These are phyloP conservation scores for Drosophila austrosaltans DNA, from an alignment of 2,888 invertebrate genomes.

Conservation along the genomic window DNA sequence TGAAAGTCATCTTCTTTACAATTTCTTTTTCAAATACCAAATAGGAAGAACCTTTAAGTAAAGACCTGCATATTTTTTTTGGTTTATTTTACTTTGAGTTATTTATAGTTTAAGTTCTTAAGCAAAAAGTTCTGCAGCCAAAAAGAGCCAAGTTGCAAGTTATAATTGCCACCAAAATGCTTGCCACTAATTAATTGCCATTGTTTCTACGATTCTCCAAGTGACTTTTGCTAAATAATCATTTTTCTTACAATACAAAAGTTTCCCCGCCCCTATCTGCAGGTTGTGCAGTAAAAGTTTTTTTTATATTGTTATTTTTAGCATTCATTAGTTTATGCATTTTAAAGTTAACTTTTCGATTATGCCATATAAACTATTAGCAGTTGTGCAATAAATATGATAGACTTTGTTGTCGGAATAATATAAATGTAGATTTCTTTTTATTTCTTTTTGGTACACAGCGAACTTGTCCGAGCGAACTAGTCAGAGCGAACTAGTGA, in stretches of 20 bases:
- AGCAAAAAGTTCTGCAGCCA: constrained; percentile 27
- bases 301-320: neutral
- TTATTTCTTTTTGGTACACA: too few relatives aligned
- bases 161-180: constrained; percentile 28
- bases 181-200: constrained; percentile 45
- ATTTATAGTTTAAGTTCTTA: constrained; percentile 36
- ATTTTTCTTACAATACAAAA: neutral
- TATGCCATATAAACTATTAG: too few relatives aligned
- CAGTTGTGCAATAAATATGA: too few relatives aligned
- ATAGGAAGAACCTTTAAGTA: constrained; percentile 13
- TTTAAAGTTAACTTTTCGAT: neutral
- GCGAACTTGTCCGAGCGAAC: too few relatives aligned
- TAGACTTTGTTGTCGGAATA: too few relatives aligned
- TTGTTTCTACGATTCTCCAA: constrained; percentile 21
- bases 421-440: too few relatives aligned
- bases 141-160: constrained; percentile 19
- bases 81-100: constrained; percentile 26
- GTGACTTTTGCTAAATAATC: constrained; percentile 6
- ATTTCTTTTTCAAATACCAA: constrained; percentile 1
- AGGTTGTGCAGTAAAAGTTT: too few relatives aligned
- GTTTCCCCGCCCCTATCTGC: neutral
- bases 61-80: neutral
- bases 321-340: neutral
- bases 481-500: too few relatives aligned
- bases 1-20: constrained; percentile 18